These are phyloP conservation scores for Alligator mississippiensis DNA, from an alignment of 2,113 vertebrate genomes.

Conservation along the genomic window DNA sequence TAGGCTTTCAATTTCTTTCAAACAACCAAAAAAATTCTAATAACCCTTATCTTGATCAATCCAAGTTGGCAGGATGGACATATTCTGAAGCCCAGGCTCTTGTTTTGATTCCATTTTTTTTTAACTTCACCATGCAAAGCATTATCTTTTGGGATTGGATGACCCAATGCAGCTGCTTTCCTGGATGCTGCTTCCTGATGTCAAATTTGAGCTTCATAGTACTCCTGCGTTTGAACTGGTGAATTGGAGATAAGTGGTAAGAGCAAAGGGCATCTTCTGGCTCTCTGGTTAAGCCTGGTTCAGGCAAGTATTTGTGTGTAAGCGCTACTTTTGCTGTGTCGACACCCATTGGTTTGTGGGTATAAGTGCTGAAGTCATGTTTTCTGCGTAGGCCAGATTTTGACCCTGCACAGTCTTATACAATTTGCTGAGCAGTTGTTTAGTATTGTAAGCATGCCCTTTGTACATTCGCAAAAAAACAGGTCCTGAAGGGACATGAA, in stretches of 20 bases:
- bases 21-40: constrained; percentile 68
- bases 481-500: too few relatives aligned
- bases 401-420: neutral
- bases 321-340: neutral
- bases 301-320: too few relatives aligned
- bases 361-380: neutral
- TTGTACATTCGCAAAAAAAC: neutral
- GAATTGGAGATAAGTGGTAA: neutral
- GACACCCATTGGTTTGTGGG: neutral
- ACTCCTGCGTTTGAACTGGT: neutral
- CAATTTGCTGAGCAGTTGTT: neutral
- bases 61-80: constrained; percentile 59
- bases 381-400: neutral
- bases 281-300: too few relatives aligned
- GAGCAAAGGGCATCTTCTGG: neutral
- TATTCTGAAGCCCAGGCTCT: constrained; percentile 54
- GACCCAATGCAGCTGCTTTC: constrained; percentile 17
- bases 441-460: neutral
- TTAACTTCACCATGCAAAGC: constrained; percentile 36
- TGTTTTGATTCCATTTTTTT: constrained; percentile 60
- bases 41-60: constrained; percentile 72
- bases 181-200: constrained; percentile 15
- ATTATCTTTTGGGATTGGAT: constrained; percentile 25
- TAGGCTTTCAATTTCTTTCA: constrained; percentile 72
- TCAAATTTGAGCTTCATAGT: neutral